These are phyloP conservation scores for Hyperoplus immaculatus DNA, from an alignment of 2,797 vertebrate species.

Conservation along the genomic window DNA sequence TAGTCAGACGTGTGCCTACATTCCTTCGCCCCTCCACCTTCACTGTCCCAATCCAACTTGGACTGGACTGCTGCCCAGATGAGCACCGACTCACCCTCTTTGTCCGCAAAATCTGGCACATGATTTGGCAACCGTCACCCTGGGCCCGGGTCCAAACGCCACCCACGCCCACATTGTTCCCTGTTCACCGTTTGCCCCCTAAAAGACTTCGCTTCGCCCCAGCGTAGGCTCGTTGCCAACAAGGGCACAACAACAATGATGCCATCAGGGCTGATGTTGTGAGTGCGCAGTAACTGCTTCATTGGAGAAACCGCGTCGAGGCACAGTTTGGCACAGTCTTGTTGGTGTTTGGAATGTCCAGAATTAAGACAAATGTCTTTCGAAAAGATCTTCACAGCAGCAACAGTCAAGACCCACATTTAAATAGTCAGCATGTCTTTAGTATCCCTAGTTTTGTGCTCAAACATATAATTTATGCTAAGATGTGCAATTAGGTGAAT, in stretches of 20 bases:
- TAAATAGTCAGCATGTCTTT: neutral
- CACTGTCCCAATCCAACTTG: slow-evolving; percentile 28
- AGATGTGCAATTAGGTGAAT: neutral
- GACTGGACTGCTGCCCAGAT: slow-evolving; percentile 69
- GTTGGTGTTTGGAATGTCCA: slow-evolving; percentile 8
- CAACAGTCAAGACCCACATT: neutral
- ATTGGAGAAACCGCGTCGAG: neutral
- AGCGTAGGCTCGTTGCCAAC: slow-evolving; percentile 63
- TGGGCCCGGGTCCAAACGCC: slow-evolving; percentile 64
- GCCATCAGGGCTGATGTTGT: slow-evolving; percentile 43
- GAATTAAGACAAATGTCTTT: slow-evolving; percentile 19
- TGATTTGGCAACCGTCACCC: slow-evolving; percentile 41
- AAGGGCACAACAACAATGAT: slow-evolving; percentile 42
- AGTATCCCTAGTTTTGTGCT: neutral
- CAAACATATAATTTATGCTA: neutral
- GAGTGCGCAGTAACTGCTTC: slow-evolving; percentile 11
- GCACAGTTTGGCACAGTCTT: slow-evolving; percentile 31
- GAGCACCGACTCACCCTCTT: slow-evolving; percentile 69
- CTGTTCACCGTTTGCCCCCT: slow-evolving; percentile 43
- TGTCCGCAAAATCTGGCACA: slow-evolving; percentile 70
- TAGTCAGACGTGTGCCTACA: slow-evolving; percentile 78
- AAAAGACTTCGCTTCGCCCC: slow-evolving; percentile 44
- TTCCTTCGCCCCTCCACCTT: slow-evolving; percentile 49
- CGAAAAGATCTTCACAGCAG: neutral
- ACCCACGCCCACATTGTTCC: slow-evolving; percentile 72